These are phyloP conservation scores for Aricia agestis DNA, from an alignment of 1,140 invertebrate species.

Conservation along the genomic window DNA sequence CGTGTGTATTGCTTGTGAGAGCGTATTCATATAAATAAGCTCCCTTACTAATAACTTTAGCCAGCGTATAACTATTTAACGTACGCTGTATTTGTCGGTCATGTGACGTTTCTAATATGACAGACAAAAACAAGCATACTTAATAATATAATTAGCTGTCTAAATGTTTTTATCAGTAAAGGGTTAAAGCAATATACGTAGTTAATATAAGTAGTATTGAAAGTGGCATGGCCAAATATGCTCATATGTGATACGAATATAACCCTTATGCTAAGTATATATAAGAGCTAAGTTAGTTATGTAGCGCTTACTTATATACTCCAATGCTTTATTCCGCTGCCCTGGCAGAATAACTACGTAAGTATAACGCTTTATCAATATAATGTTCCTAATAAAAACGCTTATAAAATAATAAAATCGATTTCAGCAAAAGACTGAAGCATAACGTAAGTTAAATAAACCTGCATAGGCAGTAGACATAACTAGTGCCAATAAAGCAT, in stretches of 20 bases:
- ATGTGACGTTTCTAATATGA: too few relatives aligned
- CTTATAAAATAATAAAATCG: not conserved
- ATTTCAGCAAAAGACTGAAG: slow-evolving; percentile 5
- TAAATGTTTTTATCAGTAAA: too few relatives aligned
- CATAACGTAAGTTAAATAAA: not conserved
- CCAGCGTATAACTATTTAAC: too few relatives aligned
- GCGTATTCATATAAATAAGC: not conserved
- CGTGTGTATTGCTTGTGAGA: not conserved
- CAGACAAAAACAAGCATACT: too few relatives aligned
- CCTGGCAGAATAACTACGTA: slow-evolving; percentile 40
- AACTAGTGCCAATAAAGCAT: not conserved
- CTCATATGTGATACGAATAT: slow-evolving; percentile 2
- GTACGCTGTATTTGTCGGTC: too few relatives aligned
- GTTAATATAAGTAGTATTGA: not conserved
- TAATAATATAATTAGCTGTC: too few relatives aligned
- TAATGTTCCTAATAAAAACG: not conserved
- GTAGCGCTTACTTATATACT: slow-evolving; percentile 4
- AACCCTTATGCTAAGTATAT: not conserved
- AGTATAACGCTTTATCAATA: slow-evolving; percentile 27
- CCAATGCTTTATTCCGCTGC: slow-evolving; percentile 26
- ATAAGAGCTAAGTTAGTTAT: slow-evolving; percentile 10
- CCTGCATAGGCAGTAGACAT: not conserved
- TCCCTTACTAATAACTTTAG: too few relatives aligned
- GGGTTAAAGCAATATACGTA: not conserved
- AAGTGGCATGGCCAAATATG: slow-evolving; percentile 5